These are phyloP conservation scores for Pseudochaenichthys georgianus DNA, from an alignment of 2,797 vertebrate genomes.

Conservation along the genomic window DNA sequence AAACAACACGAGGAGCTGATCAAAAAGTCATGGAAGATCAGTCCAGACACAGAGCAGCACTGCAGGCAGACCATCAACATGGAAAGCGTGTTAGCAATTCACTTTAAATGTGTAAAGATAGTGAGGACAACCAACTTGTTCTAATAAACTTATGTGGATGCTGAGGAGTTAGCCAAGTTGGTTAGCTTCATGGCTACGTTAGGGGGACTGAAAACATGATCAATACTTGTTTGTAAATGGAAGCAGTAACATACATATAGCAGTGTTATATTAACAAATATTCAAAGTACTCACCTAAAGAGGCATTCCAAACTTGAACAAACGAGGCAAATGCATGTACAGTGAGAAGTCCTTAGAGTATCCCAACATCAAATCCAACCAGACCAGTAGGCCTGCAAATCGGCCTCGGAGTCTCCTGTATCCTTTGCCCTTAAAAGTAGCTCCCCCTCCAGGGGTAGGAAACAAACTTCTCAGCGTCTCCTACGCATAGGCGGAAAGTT, in stretches of 20 bases:
- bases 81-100: slow-evolving; percentile 13
- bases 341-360: slow-evolving; percentile 76
- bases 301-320: slow-evolving; percentile 81
- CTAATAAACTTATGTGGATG: slow-evolving; percentile 52
- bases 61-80: slow-evolving; percentile 18
- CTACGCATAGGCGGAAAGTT: slow-evolving; percentile 83
- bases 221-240: slow-evolving; percentile 28
- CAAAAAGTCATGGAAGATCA: slow-evolving; percentile 51
- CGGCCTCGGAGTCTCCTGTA: slow-evolving; percentile 94
- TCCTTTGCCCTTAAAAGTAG: slow-evolving; percentile 85
- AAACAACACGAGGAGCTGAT: slow-evolving; percentile 75
- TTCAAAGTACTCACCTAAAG: slow-evolving; percentile 82
- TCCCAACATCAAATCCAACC: slow-evolving; percentile 85
- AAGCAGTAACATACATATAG: background rate
- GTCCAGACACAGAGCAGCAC: slow-evolving; percentile 56
- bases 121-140: slow-evolving; percentile 39
- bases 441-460: slow-evolving; percentile 81
- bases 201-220: slow-evolving; percentile 62
- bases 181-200: slow-evolving; percentile 56
- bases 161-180: slow-evolving; percentile 58
- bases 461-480: slow-evolving; percentile 87
- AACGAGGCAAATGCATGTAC: slow-evolving; percentile 65
- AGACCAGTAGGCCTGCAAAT: slow-evolving; percentile 88
- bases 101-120: slow-evolving; percentile 24
- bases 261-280: slow-evolving; percentile 6